Conservation (phyloP, 2,113 vertebrate genomes). For the Crocuta crocuta region DNA sequence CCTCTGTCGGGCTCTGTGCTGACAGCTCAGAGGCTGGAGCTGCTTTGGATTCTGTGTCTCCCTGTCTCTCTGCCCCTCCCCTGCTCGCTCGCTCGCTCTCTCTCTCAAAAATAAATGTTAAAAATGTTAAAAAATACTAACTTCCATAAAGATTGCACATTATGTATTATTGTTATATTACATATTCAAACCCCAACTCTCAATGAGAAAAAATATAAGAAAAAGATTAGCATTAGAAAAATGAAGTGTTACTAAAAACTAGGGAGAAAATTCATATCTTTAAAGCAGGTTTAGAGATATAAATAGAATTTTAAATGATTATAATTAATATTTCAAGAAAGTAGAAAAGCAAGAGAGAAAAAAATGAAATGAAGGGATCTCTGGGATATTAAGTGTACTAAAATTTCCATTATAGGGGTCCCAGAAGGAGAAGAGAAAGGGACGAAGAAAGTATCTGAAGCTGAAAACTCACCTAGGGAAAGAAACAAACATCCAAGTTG, state of each 20-base stretch:
- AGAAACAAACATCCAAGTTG: background rate
- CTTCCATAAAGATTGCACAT: background rate
- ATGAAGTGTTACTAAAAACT: background rate
- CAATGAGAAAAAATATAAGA: background rate
- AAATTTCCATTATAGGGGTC: background rate
- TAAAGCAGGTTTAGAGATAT: background rate
- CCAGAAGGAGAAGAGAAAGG: background rate
- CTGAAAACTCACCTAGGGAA: background rate
- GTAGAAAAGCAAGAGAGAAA: background rate
- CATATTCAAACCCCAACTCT: background rate
- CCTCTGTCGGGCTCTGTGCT: no score
- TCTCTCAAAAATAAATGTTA: no score
- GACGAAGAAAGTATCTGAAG: background rate
- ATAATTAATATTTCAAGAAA: background rate
- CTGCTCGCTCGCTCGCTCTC: no score
- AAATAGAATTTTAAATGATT: background rate
- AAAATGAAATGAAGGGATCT: background rate
- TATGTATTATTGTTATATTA: background rate
- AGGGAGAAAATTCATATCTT: background rate
- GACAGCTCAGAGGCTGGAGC: no score
- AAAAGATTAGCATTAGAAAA: background rate
- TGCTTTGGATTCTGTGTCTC: no score
- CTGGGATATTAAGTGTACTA: background rate
- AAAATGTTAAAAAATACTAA: background rate
- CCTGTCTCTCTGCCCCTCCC: no score